These are phyloP conservation scores for Whitmania pigra DNA, from an alignment of 1,140 invertebrate genomes.

Conservation along the genomic window DNA sequence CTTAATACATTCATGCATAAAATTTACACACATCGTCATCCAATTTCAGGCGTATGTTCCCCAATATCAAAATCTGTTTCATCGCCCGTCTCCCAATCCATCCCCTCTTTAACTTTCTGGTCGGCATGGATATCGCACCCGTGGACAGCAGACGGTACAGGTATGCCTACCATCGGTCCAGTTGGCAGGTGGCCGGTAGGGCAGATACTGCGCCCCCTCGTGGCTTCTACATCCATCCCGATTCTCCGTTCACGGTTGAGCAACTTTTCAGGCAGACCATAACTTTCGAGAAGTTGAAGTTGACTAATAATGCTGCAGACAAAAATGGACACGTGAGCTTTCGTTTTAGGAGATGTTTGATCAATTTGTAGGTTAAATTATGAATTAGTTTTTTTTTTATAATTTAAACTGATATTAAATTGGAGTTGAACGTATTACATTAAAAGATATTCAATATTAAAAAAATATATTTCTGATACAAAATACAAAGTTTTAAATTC, in stretches of 20 bases:
- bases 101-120: conserved; percentile 62
- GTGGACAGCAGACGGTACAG: conserved; percentile 94
- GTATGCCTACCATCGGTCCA: conserved; percentile 93
- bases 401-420: too few relatives aligned
- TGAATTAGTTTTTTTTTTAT: too few relatives aligned
- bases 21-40: background rate
- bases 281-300: conserved; percentile 92
- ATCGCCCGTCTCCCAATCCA: conserved; percentile 52
- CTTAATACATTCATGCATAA: background rate
- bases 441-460: too few relatives aligned
- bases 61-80: conserved; percentile 83
- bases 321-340: conserved; percentile 43
- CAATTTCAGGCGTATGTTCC: conserved; percentile 80
- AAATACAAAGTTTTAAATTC: too few relatives aligned
- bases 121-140: conserved; percentile 88
- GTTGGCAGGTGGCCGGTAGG: conserved; percentile 83
- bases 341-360: background rate
- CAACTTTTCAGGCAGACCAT: conserved; percentile 84
- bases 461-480: too few relatives aligned
- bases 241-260: conserved; percentile 84
- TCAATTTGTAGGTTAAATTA: background rate
- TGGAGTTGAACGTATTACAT: too few relatives aligned
- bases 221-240: conserved; percentile 81
- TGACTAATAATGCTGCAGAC: conserved; percentile 95
- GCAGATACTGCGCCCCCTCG: conserved; percentile 74